Evolutionary conservation across 2,888 invertebrate genomes (phyloP), one percentile per base, ranked within the genome.

Genomic region (Eudemis profundana): DNA sequence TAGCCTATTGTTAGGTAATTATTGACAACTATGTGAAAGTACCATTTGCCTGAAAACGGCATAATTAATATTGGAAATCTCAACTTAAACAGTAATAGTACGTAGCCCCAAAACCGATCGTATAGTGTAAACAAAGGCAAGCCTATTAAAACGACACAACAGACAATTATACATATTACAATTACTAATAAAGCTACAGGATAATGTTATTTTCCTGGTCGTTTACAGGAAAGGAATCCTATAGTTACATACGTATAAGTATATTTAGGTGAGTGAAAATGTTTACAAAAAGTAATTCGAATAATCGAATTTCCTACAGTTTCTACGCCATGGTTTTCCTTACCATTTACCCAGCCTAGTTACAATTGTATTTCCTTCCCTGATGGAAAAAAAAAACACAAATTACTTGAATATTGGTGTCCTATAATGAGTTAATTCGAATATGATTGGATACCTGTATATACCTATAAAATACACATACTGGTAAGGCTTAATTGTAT

Each of bases 181-280:
- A 4, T 3, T 23, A 23, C 23, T 5, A 23, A 23, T n/a, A 12
- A 29, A 46, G 8, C 14, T 14, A 53, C 36, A 61, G 36, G 46
- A 51, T 29, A 40, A 33, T n/a, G n/a, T 4, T 38, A n/a, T 51
- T 53, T 46, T 44, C 53, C 61, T 61, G 15, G 44, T 51, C n/a
- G 17, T 36, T 46, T 15, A 36, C 44, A 61, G 42, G 51, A 51
- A 51, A n/a, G n/a, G n/a, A 17, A 29, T 56, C 10, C 5, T 51
- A 8, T 10, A 4, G 3, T 10, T 33, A 33, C 33, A 8, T 10
- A 10, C 10, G 33, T 38, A 56, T 23, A 56, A 3, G 1, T 17
- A 54, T 44, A 56, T 44, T 56, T 56, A 15, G 27, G 40, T 15
- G 15, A 14, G 1, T 15, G 5, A 27, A 15, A 40, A 27, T 44